Evolutionary conservation across 2,797 vertebrate genomes (phyloP).

Genomic region (Delichon dasypus): DNA sequence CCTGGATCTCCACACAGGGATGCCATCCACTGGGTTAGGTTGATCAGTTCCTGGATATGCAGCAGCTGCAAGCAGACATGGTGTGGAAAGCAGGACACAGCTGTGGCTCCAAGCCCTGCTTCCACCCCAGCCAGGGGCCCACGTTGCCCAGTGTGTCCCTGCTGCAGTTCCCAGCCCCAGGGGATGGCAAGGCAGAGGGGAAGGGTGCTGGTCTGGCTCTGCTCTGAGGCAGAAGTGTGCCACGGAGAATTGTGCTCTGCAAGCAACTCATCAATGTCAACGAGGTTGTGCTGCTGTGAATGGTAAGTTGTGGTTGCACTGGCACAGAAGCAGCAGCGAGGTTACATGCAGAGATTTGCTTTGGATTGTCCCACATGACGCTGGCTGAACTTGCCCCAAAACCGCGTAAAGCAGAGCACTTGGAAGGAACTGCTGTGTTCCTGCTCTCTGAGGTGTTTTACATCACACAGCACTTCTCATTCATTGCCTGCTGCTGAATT

Average conservation of each 20-base stretch:
- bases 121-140: not conserved
- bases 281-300: fast-evolving
- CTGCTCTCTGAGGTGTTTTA: not conserved
- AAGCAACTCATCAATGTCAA: not conserved
- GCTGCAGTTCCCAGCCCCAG: not conserved
- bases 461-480: not conserved
- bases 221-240: not conserved
- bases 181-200: not conserved
- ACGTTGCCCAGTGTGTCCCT: fast-evolving
- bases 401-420: fast-evolving
- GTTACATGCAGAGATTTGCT: not conserved
- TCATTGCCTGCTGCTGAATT: not conserved
- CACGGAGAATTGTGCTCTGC: not conserved
- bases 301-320: not conserved
- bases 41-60: not conserved
- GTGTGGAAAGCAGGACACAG: not conserved
- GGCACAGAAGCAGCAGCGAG: not conserved
- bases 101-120: not conserved
- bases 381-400: not conserved
- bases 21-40: too few species aligned
- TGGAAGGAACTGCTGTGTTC: not conserved
- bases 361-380: not conserved
- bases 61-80: not conserved
- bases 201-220: not conserved
- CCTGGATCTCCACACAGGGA: not conserved